Evolutionary conservation across 2,888 invertebrate genomes (phyloP), one percentile per base, ranked within the genome.

Genomic region (Oscheius sp.): DNA sequence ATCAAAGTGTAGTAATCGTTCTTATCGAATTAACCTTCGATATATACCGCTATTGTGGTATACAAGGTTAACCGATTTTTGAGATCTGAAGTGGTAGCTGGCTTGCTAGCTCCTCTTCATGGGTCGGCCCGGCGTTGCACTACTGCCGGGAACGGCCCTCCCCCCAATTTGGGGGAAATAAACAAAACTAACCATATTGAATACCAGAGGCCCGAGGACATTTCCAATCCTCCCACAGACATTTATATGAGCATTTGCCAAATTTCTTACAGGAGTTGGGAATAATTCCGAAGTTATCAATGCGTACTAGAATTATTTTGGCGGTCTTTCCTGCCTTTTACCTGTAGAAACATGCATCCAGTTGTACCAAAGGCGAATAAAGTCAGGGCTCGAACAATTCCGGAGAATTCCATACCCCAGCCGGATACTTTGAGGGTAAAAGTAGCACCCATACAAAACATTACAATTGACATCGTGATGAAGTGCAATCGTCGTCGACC

Each of bases 281-380:
- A 83, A 83, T 64, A 80, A 71, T 73, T 83, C 83, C 0, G 81
- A 79, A 0, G 77, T 78, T 12, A 75, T 74, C 13, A 83, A 29
- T 0, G 49, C 16, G 29, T 66, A 66, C 49, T 66, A 59, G 0
- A 52, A 76, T n/a, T 41, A n/a, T n/a, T n/a, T n/a, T n/a, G n/a
- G n/a, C n/a, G n/a, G n/a, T n/a, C n/a, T n/a, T n/a, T n/a, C n/a
- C n/a, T n/a, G n/a, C n/a, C n/a, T n/a, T n/a, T 35, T 23, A 77
- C 78, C 74, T 78, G 78, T 12, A 80, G 70, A 69, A 79, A 83
- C 16, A 83, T 46, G 63, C 79, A 80, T 7, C 83, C 83, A 9
- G 83, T 83, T 12, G 76, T 76, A 18, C 81, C 83, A 49, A 83
- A 83, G 5, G 83, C 79, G 0, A 83, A 43, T 2, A 83, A 76